Evolutionary conservation across 2,113 vertebrate genomes (phyloP).

Genomic region (Oryzias celebensis): DNA sequence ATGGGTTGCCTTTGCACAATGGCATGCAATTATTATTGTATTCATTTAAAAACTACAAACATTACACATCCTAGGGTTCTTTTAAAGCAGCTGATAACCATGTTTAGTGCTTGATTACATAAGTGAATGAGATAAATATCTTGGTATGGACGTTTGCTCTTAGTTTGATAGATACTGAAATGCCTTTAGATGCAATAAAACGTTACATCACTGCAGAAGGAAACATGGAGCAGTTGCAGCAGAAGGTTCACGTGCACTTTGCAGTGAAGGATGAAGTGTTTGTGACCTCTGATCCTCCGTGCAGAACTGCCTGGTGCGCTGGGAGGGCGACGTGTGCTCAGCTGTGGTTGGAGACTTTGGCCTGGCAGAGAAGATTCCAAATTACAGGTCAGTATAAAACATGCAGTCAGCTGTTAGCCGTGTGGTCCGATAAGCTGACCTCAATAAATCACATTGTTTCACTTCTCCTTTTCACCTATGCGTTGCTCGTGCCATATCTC

Average conservation of each 20-base stretch:
- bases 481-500: conserved; percentile 3
- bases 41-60: too few species aligned
- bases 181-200: neutral
- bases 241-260: neutral
- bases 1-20: too few species aligned
- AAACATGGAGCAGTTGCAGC: neutral
- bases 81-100: too few species aligned
- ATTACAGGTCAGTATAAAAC: conserved; percentile 81
- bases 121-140: too few species aligned
- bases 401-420: neutral
- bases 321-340: conserved; percentile 82
- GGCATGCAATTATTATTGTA: too few species aligned
- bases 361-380: conserved; percentile 95
- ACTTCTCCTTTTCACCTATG: neutral
- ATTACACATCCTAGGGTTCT: too few species aligned
- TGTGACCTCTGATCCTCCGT: conserved; percentile 41
- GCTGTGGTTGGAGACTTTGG: conserved; percentile 96
- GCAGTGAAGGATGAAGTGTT: neutral
- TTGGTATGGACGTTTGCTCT: too few species aligned
- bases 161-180: too few species aligned
- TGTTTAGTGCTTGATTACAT: too few species aligned
- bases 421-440: conserved; percentile 40
- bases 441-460: conserved; percentile 39
- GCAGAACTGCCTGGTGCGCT: conserved; percentile 94
- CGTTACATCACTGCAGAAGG: neutral